Percentiles rank a stretch among this genome's conserved stretches.
phyloP scores from a whole-genome alignment of 2,797 vertebrate species.

The Enteromius argenteus region DNA sequence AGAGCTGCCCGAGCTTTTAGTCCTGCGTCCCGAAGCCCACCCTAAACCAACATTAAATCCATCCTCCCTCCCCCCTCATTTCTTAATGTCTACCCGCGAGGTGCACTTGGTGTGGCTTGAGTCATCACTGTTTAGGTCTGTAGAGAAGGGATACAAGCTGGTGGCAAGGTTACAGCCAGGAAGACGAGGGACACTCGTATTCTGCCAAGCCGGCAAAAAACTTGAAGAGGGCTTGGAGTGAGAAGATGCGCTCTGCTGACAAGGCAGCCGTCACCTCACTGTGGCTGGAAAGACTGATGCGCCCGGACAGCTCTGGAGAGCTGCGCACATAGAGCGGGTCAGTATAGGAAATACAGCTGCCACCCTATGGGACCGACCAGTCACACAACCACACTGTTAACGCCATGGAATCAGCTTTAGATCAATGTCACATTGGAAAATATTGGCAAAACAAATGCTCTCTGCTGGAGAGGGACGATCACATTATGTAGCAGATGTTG shows the following conservation, averaged over 20 bases:
- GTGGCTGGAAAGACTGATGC: conserved; percentile 78
- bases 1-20: conserved; percentile 79
- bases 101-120: conserved; percentile 77
- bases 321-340: conserved; percentile 56
- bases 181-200: conserved; percentile 78
- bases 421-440: conserved; percentile 37
- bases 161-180: conserved; percentile 84
- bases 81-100: conserved; percentile 72
- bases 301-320: conserved; percentile 70
- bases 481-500: not conserved
- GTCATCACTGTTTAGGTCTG: conserved; percentile 83
- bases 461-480: conserved; percentile 1
- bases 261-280: conserved; percentile 79
- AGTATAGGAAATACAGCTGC: conserved; percentile 61
- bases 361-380: conserved; percentile 55
- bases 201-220: conserved; percentile 82
- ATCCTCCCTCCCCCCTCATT: conserved; percentile 22
- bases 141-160: conserved; percentile 76
- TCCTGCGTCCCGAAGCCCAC: conserved; percentile 68
- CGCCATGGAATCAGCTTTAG: conserved; percentile 31
- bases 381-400: conserved; percentile 44
- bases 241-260: conserved; percentile 80
- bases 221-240: conserved; percentile 75
- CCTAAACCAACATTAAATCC: conserved; percentile 34
- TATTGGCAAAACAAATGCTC: conserved; percentile 40